Base-by-base conservation (phyloP, 2,888 invertebrate genomes). In the Eupithecia subumbrata region DNA sequence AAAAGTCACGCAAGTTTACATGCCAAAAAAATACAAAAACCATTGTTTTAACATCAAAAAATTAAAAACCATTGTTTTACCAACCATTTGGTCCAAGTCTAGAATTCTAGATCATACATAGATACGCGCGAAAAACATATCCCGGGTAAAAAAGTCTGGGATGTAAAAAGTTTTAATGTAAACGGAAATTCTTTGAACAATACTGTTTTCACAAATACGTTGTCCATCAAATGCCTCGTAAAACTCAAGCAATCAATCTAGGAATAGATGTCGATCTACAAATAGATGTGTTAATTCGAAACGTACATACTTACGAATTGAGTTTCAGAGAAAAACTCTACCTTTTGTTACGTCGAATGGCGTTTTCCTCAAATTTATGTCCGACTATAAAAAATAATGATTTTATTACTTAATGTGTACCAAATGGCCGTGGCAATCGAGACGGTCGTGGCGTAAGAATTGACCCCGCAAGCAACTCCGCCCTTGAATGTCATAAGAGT, bases 221-320 rank as follows among this genome's bases (percentile, higher is more conserved):
- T 18, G 40, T 37, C 11, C 66, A 37, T 37, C 34, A 37, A 66
- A 66, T 12, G 66, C 34, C 66, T 66, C 66, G 66, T 66, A 66
- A 66, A 66, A 37, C 5, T n/a, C n/a, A 40, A 66, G n/a, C 37
- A 34, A 40, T 37, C 4, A 66, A 66, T 66, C 66, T 37, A n/a
- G 66, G 37, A 66, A 37, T 66, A 66, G 66, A 66, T 64, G 64
- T n/a, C 37, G 66, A 40, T 66, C 66, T 37, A 66, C 66, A 66
- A 37, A 66, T 64, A 30, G 22, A 63, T 63, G 16, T 30, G 34
- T 64, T 34, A 64, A 34, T 9, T 64, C 12, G 56, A 34, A 34
- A 30, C 8, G 30, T 16, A 30, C 8, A 14, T 16, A 30, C 63
- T 63, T 16, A 25, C 63, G 63, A 30, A 16, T 64, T 56, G 56